phyloP scores from a whole-genome alignment of 2,113 vertebrate species.

The Natator depressus region DNA sequence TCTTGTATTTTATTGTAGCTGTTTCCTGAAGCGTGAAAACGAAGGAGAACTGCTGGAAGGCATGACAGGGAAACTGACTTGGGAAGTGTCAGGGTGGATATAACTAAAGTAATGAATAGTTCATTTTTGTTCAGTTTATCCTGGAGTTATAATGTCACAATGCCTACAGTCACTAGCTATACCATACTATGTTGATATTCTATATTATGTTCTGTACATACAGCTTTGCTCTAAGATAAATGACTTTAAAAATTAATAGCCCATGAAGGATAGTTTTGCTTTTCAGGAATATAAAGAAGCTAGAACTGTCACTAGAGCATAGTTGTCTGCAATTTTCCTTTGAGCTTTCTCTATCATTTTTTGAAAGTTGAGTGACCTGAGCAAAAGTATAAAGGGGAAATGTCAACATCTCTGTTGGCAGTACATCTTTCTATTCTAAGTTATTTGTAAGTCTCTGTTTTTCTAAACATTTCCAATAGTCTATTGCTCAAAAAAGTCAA shows the following conservation, averaged over 20 bases:
- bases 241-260: slow-evolving; percentile 39
- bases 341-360: not conserved
- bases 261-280: slow-evolving; percentile 21
- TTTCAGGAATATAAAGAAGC: not conserved
- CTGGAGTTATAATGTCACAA: not conserved
- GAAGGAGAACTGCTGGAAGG: not conserved
- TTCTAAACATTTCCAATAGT: not conserved
- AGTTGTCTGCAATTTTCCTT: not conserved
- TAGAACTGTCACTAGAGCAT: not conserved
- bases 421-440: not conserved
- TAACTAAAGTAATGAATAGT: not conserved
- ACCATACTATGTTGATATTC: not conserved
- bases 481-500: not conserved
- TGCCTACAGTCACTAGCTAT: not conserved
- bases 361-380: not conserved
- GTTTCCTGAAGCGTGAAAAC: not conserved
- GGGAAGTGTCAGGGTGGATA: not conserved
- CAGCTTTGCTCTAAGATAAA: slow-evolving; percentile 27
- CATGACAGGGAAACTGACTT: not conserved
- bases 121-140: slow-evolving; percentile 34
- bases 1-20: not conserved
- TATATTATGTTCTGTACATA: slow-evolving; percentile 9
- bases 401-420: not conserved
- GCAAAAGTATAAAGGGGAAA: not conserved
- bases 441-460: not conserved